A percentile compares a stretch with the other conserved stretches of the same genome.
phyloP scores from a whole-genome alignment of 2,113 vertebrate species.

The Rhea americana region DNA sequence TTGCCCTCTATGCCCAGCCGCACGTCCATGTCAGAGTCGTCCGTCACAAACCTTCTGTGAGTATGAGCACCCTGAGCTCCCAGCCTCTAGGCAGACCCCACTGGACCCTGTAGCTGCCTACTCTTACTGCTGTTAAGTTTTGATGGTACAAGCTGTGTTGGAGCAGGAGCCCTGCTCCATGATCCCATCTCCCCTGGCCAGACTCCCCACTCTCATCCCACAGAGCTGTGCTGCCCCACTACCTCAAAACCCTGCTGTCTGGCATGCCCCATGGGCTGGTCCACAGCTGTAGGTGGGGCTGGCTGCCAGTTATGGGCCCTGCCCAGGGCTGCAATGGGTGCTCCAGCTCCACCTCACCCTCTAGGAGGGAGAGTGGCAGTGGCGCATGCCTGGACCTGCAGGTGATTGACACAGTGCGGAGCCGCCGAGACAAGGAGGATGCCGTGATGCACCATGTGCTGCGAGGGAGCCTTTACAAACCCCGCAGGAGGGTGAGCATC shows the following conservation, averaged over 20 bases:
- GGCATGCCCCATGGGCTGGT: not conserved
- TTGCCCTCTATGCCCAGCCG: conserved; percentile 94
- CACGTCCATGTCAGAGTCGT: conserved; percentile 89
- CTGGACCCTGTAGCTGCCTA: not conserved
- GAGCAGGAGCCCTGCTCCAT: not conserved
- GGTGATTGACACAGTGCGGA: conserved; percentile 91
- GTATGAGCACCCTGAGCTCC: conserved; percentile 29
- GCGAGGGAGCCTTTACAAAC: conserved; percentile 93
- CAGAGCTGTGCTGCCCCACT: not conserved
- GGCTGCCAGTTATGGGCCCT: no score
- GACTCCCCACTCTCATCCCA: no score
- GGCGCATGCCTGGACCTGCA: conserved; percentile 94
- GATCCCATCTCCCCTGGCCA: not conserved
- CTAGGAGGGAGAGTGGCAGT: conserved; percentile 92
- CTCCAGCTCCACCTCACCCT: not conserved
- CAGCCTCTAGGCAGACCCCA: accelerated
- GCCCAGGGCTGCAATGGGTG: not conserved
- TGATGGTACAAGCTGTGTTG: not conserved
- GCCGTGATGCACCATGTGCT: conserved; percentile 91
- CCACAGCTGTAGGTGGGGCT: not conserved
- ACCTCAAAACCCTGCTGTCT: no score
- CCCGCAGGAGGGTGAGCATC: conserved; percentile 83
- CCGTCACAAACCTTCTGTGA: conserved; percentile 96
- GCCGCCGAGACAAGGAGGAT: conserved; percentile 90
- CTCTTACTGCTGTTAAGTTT: not conserved